Evolutionary conservation across 2,113 vertebrate genomes (phyloP).

Genomic region (Neofelis nebulosa): DNA sequence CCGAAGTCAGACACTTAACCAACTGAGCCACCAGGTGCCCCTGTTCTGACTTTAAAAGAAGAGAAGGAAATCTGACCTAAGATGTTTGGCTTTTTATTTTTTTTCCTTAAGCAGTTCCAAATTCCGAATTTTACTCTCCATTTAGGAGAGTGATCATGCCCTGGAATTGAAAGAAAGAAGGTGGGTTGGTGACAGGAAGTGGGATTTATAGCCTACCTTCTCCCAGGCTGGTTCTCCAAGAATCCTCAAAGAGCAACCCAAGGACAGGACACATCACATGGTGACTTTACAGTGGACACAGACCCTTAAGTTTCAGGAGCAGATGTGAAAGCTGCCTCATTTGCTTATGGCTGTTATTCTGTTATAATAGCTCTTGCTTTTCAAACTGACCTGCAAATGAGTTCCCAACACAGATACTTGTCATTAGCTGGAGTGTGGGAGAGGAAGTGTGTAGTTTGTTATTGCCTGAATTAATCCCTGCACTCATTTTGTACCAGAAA

Average conservation of each 20-base stretch:
- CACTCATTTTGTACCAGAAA: constrained; percentile 28
- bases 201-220: background rate
- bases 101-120: background rate
- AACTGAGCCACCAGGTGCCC: no score
- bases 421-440: background rate
- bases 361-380: background rate
- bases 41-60: background rate
- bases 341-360: background rate
- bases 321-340: constrained; percentile 6
- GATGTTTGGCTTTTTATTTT: background rate
- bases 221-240: background rate
- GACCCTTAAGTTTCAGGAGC: constrained; percentile 15
- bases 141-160: background rate
- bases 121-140: background rate
- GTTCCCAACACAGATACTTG: background rate
- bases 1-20: no score
- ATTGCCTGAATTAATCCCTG: background rate
- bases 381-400: constrained; percentile 35
- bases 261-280: background rate
- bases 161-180: background rate
- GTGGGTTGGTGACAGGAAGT: background rate
- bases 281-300: background rate
- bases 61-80: background rate
- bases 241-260: background rate
- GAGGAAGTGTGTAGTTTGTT: background rate